Conservation (phyloP, 2,888 invertebrate genomes). For the Eulithis prunata region DNA sequence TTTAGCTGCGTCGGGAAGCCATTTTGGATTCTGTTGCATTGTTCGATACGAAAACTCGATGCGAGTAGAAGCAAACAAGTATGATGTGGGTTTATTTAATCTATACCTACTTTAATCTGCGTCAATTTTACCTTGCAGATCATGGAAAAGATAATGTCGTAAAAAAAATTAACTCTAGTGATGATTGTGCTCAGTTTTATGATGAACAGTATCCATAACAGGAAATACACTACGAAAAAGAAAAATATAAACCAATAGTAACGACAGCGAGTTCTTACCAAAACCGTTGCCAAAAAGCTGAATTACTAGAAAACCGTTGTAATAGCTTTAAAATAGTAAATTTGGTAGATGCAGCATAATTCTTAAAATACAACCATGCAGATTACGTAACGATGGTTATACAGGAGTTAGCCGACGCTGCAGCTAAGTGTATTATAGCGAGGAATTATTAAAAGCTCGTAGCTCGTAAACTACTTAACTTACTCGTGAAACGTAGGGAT, state of each 20-base stretch:
- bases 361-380: background rate
- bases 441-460: slow-evolving; percentile 37
- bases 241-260: background rate
- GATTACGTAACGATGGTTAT: slow-evolving; percentile 17
- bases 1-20: slow-evolving; percentile 33
- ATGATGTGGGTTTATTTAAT: background rate
- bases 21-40: slow-evolving; percentile 32
- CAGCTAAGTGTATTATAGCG: slow-evolving; percentile 34
- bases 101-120: background rate
- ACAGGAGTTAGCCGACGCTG: slow-evolving; percentile 17
- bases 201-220: background rate
- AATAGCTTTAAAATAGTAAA: background rate
- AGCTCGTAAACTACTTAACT: slow-evolving; percentile 40
- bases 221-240: background rate
- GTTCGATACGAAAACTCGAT: slow-evolving; percentile 3
- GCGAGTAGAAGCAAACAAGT: background rate
- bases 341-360: slow-evolving; percentile 4
- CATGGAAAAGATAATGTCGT: too few species aligned
- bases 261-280: background rate
- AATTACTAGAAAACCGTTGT: background rate
- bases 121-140: background rate
- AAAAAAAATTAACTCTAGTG: too few species aligned
- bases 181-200: too few species aligned
- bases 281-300: slow-evolving; percentile 18
- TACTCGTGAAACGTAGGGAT: slow-evolving; percentile 22